Evolutionary conservation across 2,797 vertebrate species (phyloP).

Genomic region (Gambusia yucatana): DNA sequence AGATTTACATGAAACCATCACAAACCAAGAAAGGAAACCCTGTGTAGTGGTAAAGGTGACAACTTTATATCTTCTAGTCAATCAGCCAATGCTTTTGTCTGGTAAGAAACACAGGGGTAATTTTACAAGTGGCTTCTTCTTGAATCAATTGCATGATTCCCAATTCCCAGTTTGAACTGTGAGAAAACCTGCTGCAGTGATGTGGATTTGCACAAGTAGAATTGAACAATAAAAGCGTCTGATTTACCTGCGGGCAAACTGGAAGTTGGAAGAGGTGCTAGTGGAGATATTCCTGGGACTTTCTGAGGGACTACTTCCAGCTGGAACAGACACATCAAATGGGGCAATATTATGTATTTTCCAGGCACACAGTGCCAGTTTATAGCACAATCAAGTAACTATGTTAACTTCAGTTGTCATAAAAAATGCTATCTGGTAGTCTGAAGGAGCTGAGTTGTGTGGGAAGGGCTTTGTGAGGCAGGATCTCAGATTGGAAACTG

Average conservation of each 20-base stretch:
- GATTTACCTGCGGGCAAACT: constrained; percentile 89
- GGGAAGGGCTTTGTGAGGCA: too few relatives aligned
- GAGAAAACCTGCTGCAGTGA: neutral
- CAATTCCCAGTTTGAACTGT: neutral
- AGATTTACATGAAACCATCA: neutral
- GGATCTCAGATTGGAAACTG: too few relatives aligned
- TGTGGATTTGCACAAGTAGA: constrained; percentile 2
- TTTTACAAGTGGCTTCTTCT: neutral
- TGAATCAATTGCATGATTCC: neutral
- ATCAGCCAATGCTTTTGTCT: neutral
- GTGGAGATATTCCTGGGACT: constrained; percentile 91
- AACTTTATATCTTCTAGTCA: neutral
- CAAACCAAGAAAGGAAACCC: neutral
- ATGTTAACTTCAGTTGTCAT: too few relatives aligned
- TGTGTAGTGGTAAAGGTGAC: neutral
- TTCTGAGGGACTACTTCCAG: constrained; percentile 91
- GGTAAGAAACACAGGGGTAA: neutral
- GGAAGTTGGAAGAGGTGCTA: constrained; percentile 87
- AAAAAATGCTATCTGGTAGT: too few relatives aligned
- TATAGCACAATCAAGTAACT: too few relatives aligned
- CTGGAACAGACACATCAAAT: constrained; percentile 53
- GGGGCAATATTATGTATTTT: too few relatives aligned
- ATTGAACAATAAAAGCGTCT: constrained; percentile 20
- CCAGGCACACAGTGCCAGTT: too few relatives aligned
- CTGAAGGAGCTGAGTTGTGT: too few relatives aligned